Evolutionary conservation across 1,140 invertebrate genomes (phyloP).

Genomic region (Rhagoletis pomonella): DNA sequence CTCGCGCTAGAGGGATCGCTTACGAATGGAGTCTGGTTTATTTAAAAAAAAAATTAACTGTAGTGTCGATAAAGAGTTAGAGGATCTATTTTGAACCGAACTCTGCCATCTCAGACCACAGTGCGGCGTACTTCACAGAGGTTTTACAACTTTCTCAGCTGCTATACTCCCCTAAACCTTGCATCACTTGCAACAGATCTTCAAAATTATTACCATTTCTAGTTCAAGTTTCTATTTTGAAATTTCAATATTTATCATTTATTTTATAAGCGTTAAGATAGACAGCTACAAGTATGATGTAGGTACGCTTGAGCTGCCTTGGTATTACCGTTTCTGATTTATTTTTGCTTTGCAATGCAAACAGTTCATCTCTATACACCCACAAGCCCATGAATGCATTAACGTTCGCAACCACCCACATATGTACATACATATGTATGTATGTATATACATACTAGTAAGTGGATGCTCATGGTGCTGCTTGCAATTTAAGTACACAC

Average conservation of each 20-base stretch:
- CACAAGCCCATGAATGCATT: neutral
- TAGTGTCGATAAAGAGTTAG: no score
- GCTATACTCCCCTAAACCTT: neutral
- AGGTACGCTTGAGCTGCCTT: neutral
- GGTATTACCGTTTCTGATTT: neutral
- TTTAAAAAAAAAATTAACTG: no score
- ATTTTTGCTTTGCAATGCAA: constrained; percentile 11
- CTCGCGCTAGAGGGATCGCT: no score
- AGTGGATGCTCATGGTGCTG: neutral
- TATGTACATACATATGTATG: neutral
- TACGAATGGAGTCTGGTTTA: no score
- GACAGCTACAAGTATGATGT: neutral
- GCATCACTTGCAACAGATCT: neutral
- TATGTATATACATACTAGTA: neutral
- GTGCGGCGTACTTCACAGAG: neutral
- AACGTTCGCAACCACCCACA: neutral
- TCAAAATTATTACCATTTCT: no score
- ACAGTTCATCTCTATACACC: neutral
- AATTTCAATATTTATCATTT: neutral
- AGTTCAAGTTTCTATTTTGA: no score
- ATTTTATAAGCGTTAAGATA: neutral
- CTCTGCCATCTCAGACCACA: no score
- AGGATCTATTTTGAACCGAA: no score
- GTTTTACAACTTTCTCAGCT: neutral
- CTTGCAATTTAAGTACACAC: constrained; percentile 14